Conservation (phyloP, 2,113 vertebrate species). For the Ophiodon elongatus region DNA sequence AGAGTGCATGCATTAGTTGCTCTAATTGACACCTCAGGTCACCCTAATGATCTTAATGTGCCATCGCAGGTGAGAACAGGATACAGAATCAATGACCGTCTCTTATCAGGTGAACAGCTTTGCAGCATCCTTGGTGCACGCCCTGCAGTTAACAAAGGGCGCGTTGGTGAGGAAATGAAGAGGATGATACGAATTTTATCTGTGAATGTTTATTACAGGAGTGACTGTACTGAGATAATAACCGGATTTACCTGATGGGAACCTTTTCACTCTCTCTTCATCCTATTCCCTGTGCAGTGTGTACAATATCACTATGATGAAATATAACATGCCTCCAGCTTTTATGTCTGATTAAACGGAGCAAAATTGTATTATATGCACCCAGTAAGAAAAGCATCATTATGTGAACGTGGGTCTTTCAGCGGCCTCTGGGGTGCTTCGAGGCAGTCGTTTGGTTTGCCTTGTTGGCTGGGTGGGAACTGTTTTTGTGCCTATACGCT, state of each 20-base stretch:
- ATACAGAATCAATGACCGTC: conserved; percentile 69
- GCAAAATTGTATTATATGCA: neutral
- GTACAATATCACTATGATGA: neutral
- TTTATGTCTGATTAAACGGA: neutral
- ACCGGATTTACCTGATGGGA: neutral
- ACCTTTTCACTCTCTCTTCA: neutral
- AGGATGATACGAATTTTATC: neutral
- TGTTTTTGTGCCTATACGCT: neutral
- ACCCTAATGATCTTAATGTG: conserved; percentile 74
- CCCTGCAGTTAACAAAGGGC: conserved; percentile 37
- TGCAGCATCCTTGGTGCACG: conserved; percentile 8
- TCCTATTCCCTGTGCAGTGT: neutral
- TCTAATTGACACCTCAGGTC: conserved; percentile 72
- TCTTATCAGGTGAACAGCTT: conserved; percentile 24
- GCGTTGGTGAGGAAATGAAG: neutral
- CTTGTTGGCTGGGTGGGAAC: neutral
- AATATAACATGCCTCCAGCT: neutral
- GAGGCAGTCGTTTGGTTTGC: neutral
- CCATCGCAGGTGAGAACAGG: conserved; percentile 49
- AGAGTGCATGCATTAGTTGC: conserved; percentile 11
- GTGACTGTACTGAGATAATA: neutral
- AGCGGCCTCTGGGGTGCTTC: neutral
- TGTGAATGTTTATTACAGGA: neutral
- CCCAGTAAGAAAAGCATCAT: neutral
- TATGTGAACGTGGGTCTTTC: neutral